Percentiles rank a stretch among this genome's conserved stretches.
These are phyloP conservation scores for Notodonta ziczac DNA, from an alignment of 2,888 invertebrate species.

Conservation along the genomic window DNA sequence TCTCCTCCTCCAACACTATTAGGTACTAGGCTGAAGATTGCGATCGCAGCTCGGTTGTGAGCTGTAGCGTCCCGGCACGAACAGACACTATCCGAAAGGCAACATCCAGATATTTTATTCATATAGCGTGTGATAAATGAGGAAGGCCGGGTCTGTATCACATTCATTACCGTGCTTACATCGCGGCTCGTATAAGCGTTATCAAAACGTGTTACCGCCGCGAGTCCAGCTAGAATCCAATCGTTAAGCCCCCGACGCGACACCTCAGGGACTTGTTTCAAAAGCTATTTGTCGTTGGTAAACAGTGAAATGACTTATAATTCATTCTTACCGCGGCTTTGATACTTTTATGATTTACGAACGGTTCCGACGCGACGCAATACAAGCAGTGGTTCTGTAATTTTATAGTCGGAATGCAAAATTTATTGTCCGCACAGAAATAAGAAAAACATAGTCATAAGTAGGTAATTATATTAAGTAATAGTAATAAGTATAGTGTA, in stretches of 20 bases:
- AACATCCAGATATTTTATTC: conserved; percentile 80
- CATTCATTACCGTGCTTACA: conserved; percentile 79
- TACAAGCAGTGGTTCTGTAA: conserved; percentile 41
- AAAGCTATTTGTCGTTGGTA: conserved; percentile 69
- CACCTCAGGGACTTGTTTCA: conserved; percentile 69
- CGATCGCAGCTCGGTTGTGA: conserved; percentile 59
- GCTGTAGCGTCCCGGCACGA: conserved; percentile 72
- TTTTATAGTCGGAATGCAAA: conserved; percentile 44
- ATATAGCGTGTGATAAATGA: conserved; percentile 80
- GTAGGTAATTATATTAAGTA: no score
- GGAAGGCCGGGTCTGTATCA: conserved; percentile 72
- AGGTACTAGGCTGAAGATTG: conserved; percentile 65
- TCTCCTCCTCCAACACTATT: conserved; percentile 67
- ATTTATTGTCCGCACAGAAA: conserved; percentile 17
- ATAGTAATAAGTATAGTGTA: no score
- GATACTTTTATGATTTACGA: conserved; percentile 64
- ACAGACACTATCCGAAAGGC: conserved; percentile 72
- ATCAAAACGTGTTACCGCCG: conserved; percentile 80
- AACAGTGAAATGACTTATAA: conserved; percentile 71
- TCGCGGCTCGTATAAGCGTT: conserved; percentile 72
- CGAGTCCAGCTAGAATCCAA: conserved; percentile 62
- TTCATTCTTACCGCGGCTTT: conserved; percentile 64
- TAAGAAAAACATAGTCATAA: no score
- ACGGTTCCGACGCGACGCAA: conserved; percentile 37
- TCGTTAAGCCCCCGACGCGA: conserved; percentile 59